Evolutionary conservation across 2,888 invertebrate genomes (phyloP), one percentile per base, ranked within the genome.

Genomic region (Dioctria linearis): DNA sequence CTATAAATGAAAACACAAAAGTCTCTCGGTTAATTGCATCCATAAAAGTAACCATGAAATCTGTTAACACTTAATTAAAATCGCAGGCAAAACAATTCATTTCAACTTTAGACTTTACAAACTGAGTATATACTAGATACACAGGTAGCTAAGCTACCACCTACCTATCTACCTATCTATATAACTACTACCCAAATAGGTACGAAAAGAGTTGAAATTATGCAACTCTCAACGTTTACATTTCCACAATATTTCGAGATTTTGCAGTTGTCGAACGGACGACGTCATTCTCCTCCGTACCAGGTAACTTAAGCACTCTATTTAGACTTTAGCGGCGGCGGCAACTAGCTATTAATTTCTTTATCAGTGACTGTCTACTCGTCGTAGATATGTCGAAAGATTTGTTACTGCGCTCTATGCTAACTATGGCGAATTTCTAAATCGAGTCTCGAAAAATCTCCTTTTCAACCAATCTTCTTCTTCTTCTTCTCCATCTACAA

Each of bases 331-430:
- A 25, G 25, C 25, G 25, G 25, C 25, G 42, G 57, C 42, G 57
- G 42, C 40, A 42, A 57, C 5, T 46, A 25, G 57, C 73, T 73
- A 73, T 73, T 73, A 73, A 73, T 73, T 73, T 73, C 73, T 59
- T 73, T 73, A 73, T 73, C 73, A 73, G 73, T 40, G n/a, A 73
- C 73, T 57, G 73, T 57, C 57, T 11, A 54, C 11, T 25, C 25
- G 25, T 25, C 25, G 25, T 25, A 25, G 25, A 25, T 3, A 37
- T 73, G 59, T 73, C 25, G 73, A 59, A 73, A 73, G 57, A 73
- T 57, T 57, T 73, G 73, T 73, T 73, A 73, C 73, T 43, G 73
- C 37, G 57, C 51, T 8, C 59, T 42, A 40, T 40, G 43, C 37
- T 73, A 39, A 25, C 59, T 42, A 40, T 40, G 43, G n/a, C 9